These are phyloP conservation scores for Stenichneumon culpator DNA, from an alignment of 2,888 invertebrate species.

Conservation along the genomic window DNA sequence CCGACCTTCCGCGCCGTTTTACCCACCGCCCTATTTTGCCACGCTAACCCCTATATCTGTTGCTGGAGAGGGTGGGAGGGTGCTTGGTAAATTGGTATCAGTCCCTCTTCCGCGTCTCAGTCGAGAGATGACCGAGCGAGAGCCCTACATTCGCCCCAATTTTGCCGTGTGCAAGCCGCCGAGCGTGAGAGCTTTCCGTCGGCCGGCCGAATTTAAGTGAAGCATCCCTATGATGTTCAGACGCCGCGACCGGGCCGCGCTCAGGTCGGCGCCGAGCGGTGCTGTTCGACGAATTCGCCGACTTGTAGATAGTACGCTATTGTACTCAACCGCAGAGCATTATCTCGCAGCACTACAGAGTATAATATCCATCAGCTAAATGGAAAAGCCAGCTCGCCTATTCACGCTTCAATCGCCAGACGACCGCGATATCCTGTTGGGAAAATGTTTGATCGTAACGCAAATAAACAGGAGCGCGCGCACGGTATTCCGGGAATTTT, in stretches of 20 bases:
- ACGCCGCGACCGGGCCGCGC: not conserved
- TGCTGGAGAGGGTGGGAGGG: not conserved
- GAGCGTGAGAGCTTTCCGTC: conserved; percentile 12
- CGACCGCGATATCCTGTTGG: not conserved
- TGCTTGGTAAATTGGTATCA: conserved; percentile 17
- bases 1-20: too few relatives aligned
- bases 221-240: conserved; percentile 23
- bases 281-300: not conserved
- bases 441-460: not conserved
- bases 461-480: not conserved
- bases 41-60: too few relatives aligned
- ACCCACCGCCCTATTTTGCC: too few relatives aligned
- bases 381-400: not conserved
- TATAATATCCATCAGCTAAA: conserved; percentile 4
- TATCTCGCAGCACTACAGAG: not conserved
- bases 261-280: not conserved
- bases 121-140: conserved; percentile 41
- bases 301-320: not conserved
- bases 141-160: conserved; percentile 29
- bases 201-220: conserved; percentile 17
- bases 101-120: conserved; percentile 21
- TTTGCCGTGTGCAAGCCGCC: conserved; percentile 16
- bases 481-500: not conserved
- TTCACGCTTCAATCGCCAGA: conserved; percentile 7
- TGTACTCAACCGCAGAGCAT: not conserved